A percentile compares a stretch with the other conserved stretches of the same genome.
Evolutionary conservation across 2,888 invertebrate genomes (phyloP).

Genomic region (Eupithecia inturbata): DNA sequence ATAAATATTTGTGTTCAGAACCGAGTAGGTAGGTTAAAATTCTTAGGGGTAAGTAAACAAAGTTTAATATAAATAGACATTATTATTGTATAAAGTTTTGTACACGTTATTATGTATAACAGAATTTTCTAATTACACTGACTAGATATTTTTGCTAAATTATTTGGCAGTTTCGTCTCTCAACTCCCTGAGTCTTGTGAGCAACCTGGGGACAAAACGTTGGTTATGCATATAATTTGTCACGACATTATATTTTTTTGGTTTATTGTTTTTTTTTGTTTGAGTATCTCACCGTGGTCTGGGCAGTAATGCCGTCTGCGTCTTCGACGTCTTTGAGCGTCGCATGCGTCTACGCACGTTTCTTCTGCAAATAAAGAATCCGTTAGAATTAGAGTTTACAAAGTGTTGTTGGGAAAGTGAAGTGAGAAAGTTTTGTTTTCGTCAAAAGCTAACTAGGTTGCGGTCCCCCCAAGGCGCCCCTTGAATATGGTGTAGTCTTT

Average conservation of each 20-base stretch:
- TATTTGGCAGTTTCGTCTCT: conserved; percentile 71
- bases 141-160: conserved; percentile 74
- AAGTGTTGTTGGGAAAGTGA: no score
- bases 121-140: conserved; percentile 73
- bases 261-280: not conserved
- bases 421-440: not conserved
- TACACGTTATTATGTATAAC: conserved; percentile 80
- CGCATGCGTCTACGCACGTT: conserved; percentile 77
- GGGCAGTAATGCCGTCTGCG: conserved; percentile 79
- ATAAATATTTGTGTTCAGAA: no score
- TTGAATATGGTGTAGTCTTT: not conserved
- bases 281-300: conserved; percentile 67
- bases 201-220: conserved; percentile 66
- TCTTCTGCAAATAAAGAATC: conserved; percentile 61
- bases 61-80: conserved; percentile 75
- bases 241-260: no score
- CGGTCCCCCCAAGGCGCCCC: not conserved
- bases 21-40: not conserved
- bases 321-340: conserved; percentile 73
- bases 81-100: conserved; percentile 83
- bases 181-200: conserved; percentile 83
- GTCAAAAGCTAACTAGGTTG: not conserved
- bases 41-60: conserved; percentile 54
- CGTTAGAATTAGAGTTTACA: no score
- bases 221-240: not conserved